Conservation (phyloP, 2,888 invertebrate species). For the Macaria liturata region DNA sequence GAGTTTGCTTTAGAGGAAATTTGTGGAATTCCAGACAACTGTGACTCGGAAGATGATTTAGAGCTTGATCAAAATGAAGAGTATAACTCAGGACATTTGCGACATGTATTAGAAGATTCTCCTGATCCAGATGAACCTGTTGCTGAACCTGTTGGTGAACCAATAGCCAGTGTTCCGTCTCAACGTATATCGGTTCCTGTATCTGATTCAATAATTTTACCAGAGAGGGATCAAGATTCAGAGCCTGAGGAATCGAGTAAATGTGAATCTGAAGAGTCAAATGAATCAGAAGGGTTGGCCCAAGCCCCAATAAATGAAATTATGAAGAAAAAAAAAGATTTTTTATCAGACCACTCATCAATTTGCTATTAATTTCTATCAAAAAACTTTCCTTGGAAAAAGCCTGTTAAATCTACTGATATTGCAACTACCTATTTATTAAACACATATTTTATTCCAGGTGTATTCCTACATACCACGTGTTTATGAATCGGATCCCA, state of each 20-base stretch:
- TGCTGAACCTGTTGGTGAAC: constrained; percentile 11
- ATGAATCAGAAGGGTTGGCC: constrained; percentile 1
- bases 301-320: no score
- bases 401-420: no score
- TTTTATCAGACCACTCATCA: no score
- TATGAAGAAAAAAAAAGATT: no score
- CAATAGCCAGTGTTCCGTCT: constrained; percentile 6
- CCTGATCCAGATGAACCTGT: constrained; percentile 10
- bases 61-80: constrained; percentile 10
- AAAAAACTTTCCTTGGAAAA: no score
- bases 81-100: constrained; percentile 12
- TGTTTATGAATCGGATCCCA: no score
- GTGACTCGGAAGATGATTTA: constrained; percentile 15
- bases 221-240: constrained; percentile 3
- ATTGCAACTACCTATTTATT: no score
- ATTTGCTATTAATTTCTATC: no score
- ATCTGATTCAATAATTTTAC: constrained; percentile 10
- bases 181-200: constrained; percentile 6
- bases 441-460: no score
- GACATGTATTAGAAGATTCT: constrained; percentile 12
- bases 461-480: no score
- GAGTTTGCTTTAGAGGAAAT: constrained; percentile 14
- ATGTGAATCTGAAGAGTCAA: constrained; percentile 1
- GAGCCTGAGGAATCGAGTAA: constrained; percentile 3
- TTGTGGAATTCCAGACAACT: constrained; percentile 17